Evolutionary conservation across 2,113 vertebrate genomes (phyloP).

Genomic region (Oophaga pumilio): DNA sequence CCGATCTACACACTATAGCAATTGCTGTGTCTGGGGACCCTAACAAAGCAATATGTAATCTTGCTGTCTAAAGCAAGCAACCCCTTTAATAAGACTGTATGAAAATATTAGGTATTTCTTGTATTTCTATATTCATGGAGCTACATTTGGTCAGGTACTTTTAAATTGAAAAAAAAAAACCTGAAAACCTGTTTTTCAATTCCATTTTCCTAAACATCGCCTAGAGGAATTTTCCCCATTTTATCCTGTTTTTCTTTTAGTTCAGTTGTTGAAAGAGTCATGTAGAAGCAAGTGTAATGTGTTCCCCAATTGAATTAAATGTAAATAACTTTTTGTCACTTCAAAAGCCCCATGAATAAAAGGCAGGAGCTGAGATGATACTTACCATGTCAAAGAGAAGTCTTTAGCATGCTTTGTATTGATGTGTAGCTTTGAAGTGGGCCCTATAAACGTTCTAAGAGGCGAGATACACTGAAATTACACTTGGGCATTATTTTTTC

Average conservation of each 20-base stretch:
- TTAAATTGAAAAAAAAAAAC: neutral
- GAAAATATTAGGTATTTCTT: neutral
- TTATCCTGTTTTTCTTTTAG: conserved; percentile 29
- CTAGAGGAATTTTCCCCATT: conserved; percentile 23
- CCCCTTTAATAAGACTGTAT: neutral
- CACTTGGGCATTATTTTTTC: conserved; percentile 45
- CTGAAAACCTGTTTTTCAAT: neutral
- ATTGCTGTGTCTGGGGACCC: no score
- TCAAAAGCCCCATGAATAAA: conserved; percentile 57
- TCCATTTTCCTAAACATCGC: neutral
- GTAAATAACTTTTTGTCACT: conserved; percentile 47
- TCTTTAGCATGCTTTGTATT: conserved; percentile 50
- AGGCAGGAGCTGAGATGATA: conserved; percentile 26
- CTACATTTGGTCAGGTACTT: neutral
- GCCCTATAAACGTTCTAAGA: conserved; percentile 37
- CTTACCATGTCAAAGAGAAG: conserved; percentile 36
- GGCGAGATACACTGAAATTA: conserved; percentile 32
- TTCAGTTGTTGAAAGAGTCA: conserved; percentile 38
- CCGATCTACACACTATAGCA: no score
- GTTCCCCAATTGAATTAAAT: conserved; percentile 38
- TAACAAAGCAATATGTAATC: no score
- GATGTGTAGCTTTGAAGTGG: conserved; percentile 52
- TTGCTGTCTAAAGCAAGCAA: neutral
- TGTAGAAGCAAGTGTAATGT: conserved; percentile 43
- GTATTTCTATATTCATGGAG: neutral